phyloP scores from a whole-genome alignment of 2,888 invertebrate genomes.

The Incurvaria masculella region DNA sequence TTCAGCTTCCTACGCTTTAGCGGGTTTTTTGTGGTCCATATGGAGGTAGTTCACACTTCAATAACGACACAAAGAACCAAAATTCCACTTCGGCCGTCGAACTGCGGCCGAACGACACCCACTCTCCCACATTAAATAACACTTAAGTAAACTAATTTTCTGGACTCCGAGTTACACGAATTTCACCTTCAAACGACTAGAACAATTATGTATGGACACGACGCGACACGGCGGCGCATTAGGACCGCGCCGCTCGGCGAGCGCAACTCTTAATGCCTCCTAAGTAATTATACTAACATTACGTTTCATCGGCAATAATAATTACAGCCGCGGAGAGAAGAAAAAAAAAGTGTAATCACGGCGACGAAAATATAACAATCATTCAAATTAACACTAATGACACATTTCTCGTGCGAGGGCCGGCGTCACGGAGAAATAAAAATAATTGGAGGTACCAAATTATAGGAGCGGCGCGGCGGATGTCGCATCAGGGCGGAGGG shows the following conservation, averaged over 20 bases:
- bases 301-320: conserved; percentile 30
- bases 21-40: no score
- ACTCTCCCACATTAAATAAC: conserved; percentile 42
- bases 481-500: conserved; percentile 32
- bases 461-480: conserved; percentile 47
- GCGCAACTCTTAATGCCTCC: conserved; percentile 17
- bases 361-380: conserved; percentile 33
- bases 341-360: conserved; percentile 1
- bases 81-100: no score
- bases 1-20: no score
- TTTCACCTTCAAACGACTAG: no score
- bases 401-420: conserved; percentile 41
- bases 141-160: conserved; percentile 43
- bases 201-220: no score
- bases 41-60: no score
- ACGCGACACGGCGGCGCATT: conserved; percentile 25
- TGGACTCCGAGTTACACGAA: conserved; percentile 18
- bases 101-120: conserved; percentile 31
- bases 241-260: conserved; percentile 19
- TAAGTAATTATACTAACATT: conserved; percentile 34
- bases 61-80: no score
- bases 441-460: conserved; percentile 54
- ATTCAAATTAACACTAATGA: conserved; percentile 51
- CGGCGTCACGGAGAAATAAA: conserved; percentile 49
- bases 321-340: conserved; percentile 22